phyloP scores from a whole-genome alignment of 1,140 invertebrate genomes.

The Druon quercuslanigerum region DNA sequence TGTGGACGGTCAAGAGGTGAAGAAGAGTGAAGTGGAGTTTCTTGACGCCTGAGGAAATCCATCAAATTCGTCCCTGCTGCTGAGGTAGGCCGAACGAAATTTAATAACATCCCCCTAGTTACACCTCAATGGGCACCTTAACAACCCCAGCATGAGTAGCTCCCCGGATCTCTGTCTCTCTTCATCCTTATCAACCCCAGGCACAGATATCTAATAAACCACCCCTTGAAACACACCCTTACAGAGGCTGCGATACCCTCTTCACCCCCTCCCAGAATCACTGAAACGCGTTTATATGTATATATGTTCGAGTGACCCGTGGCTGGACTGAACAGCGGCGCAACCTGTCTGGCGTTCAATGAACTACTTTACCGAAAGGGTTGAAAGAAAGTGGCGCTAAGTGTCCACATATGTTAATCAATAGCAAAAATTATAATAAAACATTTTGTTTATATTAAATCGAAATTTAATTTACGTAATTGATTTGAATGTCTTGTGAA shows the following conservation, averaged over 20 bases:
- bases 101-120: constrained; percentile 77
- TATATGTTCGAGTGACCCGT: constrained; percentile 51
- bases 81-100: constrained; percentile 72
- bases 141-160: constrained; percentile 70
- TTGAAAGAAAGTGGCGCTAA: constrained; percentile 58
- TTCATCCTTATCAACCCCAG: constrained; percentile 59
- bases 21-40: constrained; percentile 55
- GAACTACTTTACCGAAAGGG: constrained; percentile 69
- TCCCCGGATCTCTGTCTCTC: constrained; percentile 43
- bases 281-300: constrained; percentile 37
- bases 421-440: not conserved
- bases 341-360: constrained; percentile 60
- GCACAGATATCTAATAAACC: constrained; percentile 73
- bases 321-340: constrained; percentile 66
- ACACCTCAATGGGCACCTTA: constrained; percentile 77
- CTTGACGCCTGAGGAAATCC: constrained; percentile 58
- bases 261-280: constrained; percentile 42
- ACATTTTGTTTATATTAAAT: no score
- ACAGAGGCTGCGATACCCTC: constrained; percentile 61
- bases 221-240: constrained; percentile 68
- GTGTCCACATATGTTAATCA: constrained; percentile 35
- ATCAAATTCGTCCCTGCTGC: constrained; percentile 67
- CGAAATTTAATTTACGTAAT: no score
- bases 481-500: no score
- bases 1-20: constrained; percentile 50